phyloP scores from a whole-genome alignment of 2,113 vertebrate genomes.

The Smithornis capensis region DNA sequence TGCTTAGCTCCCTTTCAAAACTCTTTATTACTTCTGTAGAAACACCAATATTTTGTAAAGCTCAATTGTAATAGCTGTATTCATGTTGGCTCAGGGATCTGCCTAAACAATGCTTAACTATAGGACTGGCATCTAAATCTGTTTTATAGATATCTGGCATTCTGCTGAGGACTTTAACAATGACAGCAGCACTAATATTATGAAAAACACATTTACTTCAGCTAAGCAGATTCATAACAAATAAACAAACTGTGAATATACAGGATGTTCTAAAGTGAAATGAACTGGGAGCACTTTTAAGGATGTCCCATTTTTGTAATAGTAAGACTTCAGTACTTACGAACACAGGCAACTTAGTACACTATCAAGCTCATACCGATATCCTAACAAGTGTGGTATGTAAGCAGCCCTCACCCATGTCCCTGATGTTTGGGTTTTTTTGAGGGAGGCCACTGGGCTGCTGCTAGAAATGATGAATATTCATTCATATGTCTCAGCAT shows the following conservation, averaged over 20 bases:
- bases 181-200: not conserved
- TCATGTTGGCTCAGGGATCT: conserved; percentile 16
- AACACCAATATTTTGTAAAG: conserved; percentile 27
- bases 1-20: conserved; percentile 20
- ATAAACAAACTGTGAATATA: not conserved
- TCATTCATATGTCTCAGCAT: not conserved
- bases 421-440: not conserved
- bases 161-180: not conserved
- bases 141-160: conserved; percentile 13
- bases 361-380: not conserved
- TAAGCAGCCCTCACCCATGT: not conserved
- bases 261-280: not conserved
- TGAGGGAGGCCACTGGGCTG: not conserved
- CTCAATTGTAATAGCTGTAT: not conserved
- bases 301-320: not conserved
- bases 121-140: not conserved
- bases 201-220: not conserved
- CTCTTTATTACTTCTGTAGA: not conserved
- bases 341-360: not conserved
- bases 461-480: not conserved
- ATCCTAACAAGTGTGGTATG: not conserved
- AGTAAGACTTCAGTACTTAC: not conserved
- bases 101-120: conserved; percentile 20
- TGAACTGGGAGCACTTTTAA: not conserved
- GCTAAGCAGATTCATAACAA: not conserved